Evolutionary conservation across 2,888 invertebrate genomes (phyloP), one percentile per base, ranked within the genome.

Genomic region (Osedax fenrisi): DNA sequence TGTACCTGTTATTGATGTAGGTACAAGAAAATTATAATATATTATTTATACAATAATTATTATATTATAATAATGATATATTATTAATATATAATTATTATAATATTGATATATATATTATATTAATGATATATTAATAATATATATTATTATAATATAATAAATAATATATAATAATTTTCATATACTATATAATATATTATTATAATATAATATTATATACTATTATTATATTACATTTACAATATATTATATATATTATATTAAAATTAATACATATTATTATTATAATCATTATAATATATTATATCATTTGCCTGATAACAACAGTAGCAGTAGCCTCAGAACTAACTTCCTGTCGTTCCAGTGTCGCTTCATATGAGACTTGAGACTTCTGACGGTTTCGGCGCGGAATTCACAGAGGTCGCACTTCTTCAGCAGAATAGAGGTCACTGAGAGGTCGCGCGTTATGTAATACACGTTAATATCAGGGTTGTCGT

Each of bases 291-390:
- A 10, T 41, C 41, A 41, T n/a, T n/a, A n/a, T n/a, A n/a, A n/a
- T n/a, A n/a, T n/a, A n/a, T n/a, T n/a, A n/a, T n/a, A n/a, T n/a
- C n/a, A n/a, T n/a, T n/a, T n/a, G n/a, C n/a, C n/a, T n/a, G n/a
- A n/a, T n/a, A n/a, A n/a, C n/a, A n/a, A n/a, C n/a, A n/a, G n/a
- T n/a, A n/a, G n/a, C n/a, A n/a, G n/a, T n/a, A n/a, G n/a, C n/a
- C n/a, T n/a, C 41, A 17, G 41, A 41, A 26, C 68, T 2, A 41
- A 56, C 2, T 82, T 79, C 76, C 82, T 82, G 77, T 84, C 83
- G 75, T 83, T 83, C 25, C 81, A 80, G 76, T 84, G 84, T 1
- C 84, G 80, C 76, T 84, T 84, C 82, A 83, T 83, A 79, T 84
- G 84, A 3, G 83, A 83, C 75, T 84, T 84, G 23, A 83, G 77